These are phyloP conservation scores for Zaprionus tsacasi DNA, from an alignment of 1,140 invertebrate genomes.

Conservation along the genomic window DNA sequence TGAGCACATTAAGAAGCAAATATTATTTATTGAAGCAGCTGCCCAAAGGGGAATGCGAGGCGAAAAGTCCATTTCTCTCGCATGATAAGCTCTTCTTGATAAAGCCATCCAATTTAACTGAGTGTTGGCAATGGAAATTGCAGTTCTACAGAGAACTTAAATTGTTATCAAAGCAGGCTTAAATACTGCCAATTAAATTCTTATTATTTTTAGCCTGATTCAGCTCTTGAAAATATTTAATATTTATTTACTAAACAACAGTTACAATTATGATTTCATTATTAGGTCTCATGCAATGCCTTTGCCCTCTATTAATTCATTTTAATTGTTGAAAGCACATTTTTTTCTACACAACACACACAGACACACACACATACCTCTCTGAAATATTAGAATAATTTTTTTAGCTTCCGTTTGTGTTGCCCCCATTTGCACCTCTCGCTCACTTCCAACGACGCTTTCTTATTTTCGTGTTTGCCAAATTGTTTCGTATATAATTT, in stretches of 20 bases:
- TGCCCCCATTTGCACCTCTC: neutral
- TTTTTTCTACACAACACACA: slow-evolving; percentile 7
- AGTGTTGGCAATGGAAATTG: neutral
- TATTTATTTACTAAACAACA: neutral
- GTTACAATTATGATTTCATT: neutral
- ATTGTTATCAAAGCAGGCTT: too few relatives aligned
- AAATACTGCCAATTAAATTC: too few relatives aligned
- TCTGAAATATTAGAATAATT: slow-evolving; percentile 37
- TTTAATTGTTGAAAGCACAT: slow-evolving; percentile 19
- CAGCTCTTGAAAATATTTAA: neutral
- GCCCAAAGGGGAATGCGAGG: neutral
- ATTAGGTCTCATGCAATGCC: neutral
- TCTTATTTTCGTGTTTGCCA: slow-evolving; percentile 26
- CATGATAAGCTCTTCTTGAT: neutral
- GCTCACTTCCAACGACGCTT: neutral
- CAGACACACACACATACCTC: neutral
- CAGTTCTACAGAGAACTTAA: neutral
- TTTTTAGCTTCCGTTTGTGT: slow-evolving; percentile 17
- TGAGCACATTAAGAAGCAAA: slow-evolving; percentile 7
- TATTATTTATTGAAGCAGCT: slow-evolving; percentile 9
- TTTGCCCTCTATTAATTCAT: slow-evolving; percentile 13
- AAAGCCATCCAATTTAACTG: neutral
- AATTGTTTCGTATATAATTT: slow-evolving; percentile 64
- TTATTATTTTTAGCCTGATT: too few relatives aligned
- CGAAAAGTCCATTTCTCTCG: neutral